Evolutionary conservation across 2,888 invertebrate genomes (phyloP), one percentile per base, ranked within the genome.

Genomic region (Euzophera pinguis): DNA sequence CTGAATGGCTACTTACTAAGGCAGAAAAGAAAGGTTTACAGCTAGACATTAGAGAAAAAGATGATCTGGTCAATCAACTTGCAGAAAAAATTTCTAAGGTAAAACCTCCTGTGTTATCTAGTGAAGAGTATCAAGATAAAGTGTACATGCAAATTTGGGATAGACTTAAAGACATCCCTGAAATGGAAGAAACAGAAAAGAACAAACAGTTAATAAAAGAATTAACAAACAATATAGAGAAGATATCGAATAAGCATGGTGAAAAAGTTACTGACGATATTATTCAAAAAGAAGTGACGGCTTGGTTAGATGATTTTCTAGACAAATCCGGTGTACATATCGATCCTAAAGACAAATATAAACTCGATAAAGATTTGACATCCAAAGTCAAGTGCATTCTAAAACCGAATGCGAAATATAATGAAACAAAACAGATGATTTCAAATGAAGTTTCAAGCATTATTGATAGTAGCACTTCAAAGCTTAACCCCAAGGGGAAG

Each of bases 401-500:
- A 6, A 59, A 61, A 17, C 50, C 41, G 51, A 50, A 48, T 57
- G 53, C 55, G 17, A 56, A 58, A 17, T 48, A 54, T 27, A 50
- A 54, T n/a, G 48, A 59, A 43, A 49, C 55, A 7, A 43, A 56
- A 39, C 45, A 61, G 37, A 14, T 42, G 1, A 58, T 62, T 17
- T n/a, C 16, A 10, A 51, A 58, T 39, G 56, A 57, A 52, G 55
- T 61, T 38, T 53, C 58, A 7, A 50, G 47, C n/a, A 49, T 61
- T 41, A 27, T 62, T 41, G 54, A 61, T 13, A 53, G 51, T 14
- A 49, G 37, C 35, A 32, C 49, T 16, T 16, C 47, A 9, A 48
- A 55, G 13, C 22, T 58, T 29, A 55, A 22, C 50, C 17, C 41
- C 45, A 52, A n/a, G 53, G 50, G 10, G 47, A 57, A 42, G 47